Conservation (phyloP, 2,113 vertebrate species). For the Caretta caretta region DNA sequence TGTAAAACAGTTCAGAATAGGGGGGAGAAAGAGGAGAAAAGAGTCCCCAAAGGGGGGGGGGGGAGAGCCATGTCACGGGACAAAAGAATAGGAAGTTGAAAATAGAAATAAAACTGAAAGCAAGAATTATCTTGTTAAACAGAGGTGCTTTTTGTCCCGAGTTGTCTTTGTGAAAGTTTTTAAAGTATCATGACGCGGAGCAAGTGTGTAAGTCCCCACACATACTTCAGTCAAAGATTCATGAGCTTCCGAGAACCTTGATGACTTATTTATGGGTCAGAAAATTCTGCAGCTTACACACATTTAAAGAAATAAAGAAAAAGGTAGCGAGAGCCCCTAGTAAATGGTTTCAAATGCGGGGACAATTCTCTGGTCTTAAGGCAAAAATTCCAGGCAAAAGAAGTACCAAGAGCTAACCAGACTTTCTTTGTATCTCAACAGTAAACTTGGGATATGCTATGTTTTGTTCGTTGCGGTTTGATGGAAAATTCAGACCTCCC, state of each 20-base stretch:
- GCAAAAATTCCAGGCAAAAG: conserved; percentile 19
- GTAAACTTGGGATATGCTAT: conserved; percentile 1
- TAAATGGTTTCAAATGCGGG: conserved; percentile 33
- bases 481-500: not conserved
- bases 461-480: not conserved
- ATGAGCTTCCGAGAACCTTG: conserved; percentile 69
- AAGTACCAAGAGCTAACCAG: conserved; percentile 47
- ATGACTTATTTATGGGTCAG: conserved; percentile 71
- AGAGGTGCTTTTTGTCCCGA: conserved; percentile 48
- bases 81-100: conserved; percentile 81
- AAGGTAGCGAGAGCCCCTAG: conserved; percentile 25
- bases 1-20: conserved; percentile 80
- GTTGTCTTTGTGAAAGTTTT: conserved; percentile 72
- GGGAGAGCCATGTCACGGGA: conserved; percentile 70
- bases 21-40: conserved; percentile 71
- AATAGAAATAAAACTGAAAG: conserved; percentile 79
- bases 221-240: conserved; percentile 68
- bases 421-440: not conserved
- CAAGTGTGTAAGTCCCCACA: conserved; percentile 60
- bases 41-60: conserved; percentile 47
- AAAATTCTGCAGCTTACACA: conserved; percentile 64
- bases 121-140: conserved; percentile 87
- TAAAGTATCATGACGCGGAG: conserved; percentile 57
- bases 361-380: not conserved
- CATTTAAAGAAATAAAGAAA: conserved; percentile 37